Conservation (phyloP, 2,888 invertebrate genomes). For the Gortyna flavago region DNA sequence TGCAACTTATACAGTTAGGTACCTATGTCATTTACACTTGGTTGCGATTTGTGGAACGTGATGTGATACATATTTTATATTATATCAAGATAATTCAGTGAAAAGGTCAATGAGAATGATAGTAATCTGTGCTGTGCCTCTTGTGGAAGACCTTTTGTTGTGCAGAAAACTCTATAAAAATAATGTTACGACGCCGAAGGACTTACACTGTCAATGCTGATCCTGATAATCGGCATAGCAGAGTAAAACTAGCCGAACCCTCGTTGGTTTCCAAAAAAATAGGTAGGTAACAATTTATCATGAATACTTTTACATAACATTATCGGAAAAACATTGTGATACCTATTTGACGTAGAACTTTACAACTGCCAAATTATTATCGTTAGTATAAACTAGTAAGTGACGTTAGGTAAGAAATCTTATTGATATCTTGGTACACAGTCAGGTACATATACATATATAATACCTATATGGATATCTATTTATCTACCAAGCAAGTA, state of each 20-base stretch:
- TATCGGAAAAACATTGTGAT: slow-evolving; percentile 28
- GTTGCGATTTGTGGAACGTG: slow-evolving; percentile 58
- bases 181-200: slow-evolving; percentile 85
- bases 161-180: slow-evolving; percentile 67
- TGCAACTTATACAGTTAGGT: slow-evolving; percentile 52
- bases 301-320: slow-evolving; percentile 30
- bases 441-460: not conserved
- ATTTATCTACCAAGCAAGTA: slow-evolving; percentile 42
- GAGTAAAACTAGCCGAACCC: slow-evolving; percentile 73
- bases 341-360: slow-evolving; percentile 32
- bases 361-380: slow-evolving; percentile 51
- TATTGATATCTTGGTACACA: slow-evolving; percentile 57
- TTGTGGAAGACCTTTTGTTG: slow-evolving; percentile 60
- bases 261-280: slow-evolving; percentile 75
- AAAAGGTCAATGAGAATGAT: slow-evolving; percentile 62
- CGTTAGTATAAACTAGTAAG: slow-evolving; percentile 35
- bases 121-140: slow-evolving; percentile 64
- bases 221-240: slow-evolving; percentile 74
- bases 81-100: slow-evolving; percentile 47
- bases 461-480: not conserved
- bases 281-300: slow-evolving; percentile 72
- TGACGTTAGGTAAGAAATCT: slow-evolving; percentile 51
- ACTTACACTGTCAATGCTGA: slow-evolving; percentile 86
- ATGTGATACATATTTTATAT: slow-evolving; percentile 49
- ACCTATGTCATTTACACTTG: slow-evolving; percentile 51